Percentiles rank a stretch among this genome's conserved stretches.
Evolutionary conservation across 2,888 invertebrate genomes (phyloP).

Genomic region (Cinara cedri): DNA sequence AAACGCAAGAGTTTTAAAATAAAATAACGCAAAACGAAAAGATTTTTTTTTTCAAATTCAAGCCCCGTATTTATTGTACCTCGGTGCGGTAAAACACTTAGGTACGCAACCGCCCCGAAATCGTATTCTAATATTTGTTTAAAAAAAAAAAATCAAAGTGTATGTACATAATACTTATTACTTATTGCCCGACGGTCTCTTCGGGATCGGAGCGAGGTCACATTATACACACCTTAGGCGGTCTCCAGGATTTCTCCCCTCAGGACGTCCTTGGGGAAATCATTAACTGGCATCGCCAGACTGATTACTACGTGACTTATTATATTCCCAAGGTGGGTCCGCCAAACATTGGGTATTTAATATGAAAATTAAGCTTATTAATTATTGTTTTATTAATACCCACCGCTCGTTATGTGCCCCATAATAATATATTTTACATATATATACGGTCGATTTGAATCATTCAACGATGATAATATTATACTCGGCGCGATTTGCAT

Average conservation of each 20-base stretch:
- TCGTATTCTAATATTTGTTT: too few species aligned
- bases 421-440: background rate
- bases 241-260: conserved; percentile 14
- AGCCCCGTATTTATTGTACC: too few species aligned
- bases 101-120: too few species aligned
- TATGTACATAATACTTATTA: background rate
- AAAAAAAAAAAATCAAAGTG: background rate
- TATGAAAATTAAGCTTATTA: conserved; percentile 41
- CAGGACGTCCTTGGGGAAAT: conserved; percentile 38
- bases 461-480: background rate
- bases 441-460: conserved; percentile 3
- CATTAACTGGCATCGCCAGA: conserved; percentile 17
- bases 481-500: conserved; percentile 9
- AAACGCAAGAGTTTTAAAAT: too few species aligned
- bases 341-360: conserved; percentile 27
- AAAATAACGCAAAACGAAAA: too few species aligned
- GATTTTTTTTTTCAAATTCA: too few species aligned
- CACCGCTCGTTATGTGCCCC: background rate
- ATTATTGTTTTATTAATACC: conserved; percentile 34
- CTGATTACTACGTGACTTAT: conserved; percentile 24
- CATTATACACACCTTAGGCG: conserved; percentile 12
- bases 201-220: conserved; percentile 1
- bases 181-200: conserved; percentile 3
- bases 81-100: too few species aligned
- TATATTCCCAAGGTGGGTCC: conserved; percentile 30